Evolutionary conservation across 1,140 invertebrate genomes (phyloP).

Genomic region (Pachyrhynchus sulphureomaculatus): DNA sequence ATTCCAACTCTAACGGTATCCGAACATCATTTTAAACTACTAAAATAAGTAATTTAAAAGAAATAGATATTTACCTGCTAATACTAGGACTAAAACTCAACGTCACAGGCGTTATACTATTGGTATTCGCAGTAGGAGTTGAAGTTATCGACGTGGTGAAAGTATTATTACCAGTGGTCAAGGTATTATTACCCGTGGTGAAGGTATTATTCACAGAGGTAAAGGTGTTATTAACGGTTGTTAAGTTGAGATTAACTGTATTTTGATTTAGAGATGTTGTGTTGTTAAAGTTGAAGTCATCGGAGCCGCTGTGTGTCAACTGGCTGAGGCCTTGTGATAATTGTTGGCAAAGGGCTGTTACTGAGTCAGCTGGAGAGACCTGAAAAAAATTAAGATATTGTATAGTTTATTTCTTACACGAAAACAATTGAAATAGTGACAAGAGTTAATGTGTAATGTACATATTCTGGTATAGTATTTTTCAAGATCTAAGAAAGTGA

Average conservation of each 20-base stretch:
- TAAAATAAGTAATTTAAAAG: too few species aligned
- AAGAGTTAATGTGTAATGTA: too few species aligned
- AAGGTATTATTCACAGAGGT: slow-evolving; percentile 46
- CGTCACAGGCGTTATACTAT: slow-evolving; percentile 48
- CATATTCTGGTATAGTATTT: too few species aligned
- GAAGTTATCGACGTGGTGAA: slow-evolving; percentile 39
- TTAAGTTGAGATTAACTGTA: slow-evolving; percentile 49
- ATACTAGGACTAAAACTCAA: slow-evolving; percentile 51
- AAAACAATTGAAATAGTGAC: too few species aligned
- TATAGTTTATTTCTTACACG: too few species aligned
- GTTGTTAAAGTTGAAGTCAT: slow-evolving; percentile 59
- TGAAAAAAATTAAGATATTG: slow-evolving; percentile 54
- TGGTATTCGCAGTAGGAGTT: slow-evolving; percentile 33
- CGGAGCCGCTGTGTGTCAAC: slow-evolving; percentile 70
- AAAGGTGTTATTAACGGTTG: slow-evolving; percentile 45
- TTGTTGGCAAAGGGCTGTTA: slow-evolving; percentile 86
- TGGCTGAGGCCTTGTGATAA: slow-evolving; percentile 79
- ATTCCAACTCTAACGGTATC: too few species aligned
- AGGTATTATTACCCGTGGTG: too few species aligned
- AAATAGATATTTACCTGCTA: slow-evolving; percentile 34
- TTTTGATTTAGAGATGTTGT: slow-evolving; percentile 59
- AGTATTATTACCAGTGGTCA: slow-evolving; percentile 46
- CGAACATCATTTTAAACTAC: too few species aligned
- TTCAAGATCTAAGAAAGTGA: too few species aligned
- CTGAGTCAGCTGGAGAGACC: slow-evolving; percentile 75